Evolutionary conservation across 2,888 invertebrate genomes (phyloP), one percentile per base, ranked within the genome.

Genomic region (Exephanes ischioxanthus): DNA sequence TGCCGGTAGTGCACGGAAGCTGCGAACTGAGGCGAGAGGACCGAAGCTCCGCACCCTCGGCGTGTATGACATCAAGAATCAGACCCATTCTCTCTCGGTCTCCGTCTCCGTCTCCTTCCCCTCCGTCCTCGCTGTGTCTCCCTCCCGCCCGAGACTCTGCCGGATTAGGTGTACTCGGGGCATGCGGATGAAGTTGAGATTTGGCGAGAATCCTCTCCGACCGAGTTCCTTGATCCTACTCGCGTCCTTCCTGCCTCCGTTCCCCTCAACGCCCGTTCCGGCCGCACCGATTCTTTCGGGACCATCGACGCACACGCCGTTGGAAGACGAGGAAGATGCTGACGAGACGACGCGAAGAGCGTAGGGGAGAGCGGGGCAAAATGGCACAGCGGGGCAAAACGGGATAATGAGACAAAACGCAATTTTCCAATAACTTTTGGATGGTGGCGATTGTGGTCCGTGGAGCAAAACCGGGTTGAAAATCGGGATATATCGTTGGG

Each of bases 131-230:
- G 45, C 16, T 16, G 16, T 16, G 16, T 48, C 45, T 81, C 61
- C 76, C 71, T 75, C 53, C 14, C 45, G 33, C 68, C 51, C 48
- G n/a, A 53, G 66, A 19, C 51, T 53, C 6, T 51, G 19, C 48
- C 75, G 19, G 61, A 75, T 75, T 75, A 75, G 75, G 75, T 53
- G 76, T 66, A 66, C 76, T 76, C 76, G 51, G 45, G 45, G 66
- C 66, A 53, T 66, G 66, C 16, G 76, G 51, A 76, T 66, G 66
- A 19, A 33, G 51, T 66, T 30, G 76, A 76, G 66, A 76, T 76
- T 76, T 53, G 22, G 76, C 66, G 51, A 53, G 51, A 53, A 76
- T 76, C 66, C 66, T 66, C 66, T 53, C 51, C 16, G 70, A 48
- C 79, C 70, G 68, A 67, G 67, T 58, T 78, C 9, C 61, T 63